Evolutionary conservation across 2,888 invertebrate genomes (phyloP).

Genomic region (Trilocha varians): DNA sequence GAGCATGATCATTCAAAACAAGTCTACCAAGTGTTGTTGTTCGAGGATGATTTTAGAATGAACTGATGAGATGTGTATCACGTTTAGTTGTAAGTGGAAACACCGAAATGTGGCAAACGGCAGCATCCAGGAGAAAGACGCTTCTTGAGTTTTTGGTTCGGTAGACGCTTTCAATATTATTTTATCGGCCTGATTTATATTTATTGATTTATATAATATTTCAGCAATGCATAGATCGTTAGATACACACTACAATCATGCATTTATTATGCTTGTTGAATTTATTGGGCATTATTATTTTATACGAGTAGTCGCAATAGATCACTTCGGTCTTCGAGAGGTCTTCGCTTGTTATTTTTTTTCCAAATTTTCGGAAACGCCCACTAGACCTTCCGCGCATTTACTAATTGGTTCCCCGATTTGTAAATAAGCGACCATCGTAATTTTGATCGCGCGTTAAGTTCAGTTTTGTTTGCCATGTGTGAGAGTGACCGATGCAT

Average conservation of each 20-base stretch:
- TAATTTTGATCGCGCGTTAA: slow-evolving; percentile 27
- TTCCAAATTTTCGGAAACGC: slow-evolving; percentile 45
- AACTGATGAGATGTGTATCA: no score
- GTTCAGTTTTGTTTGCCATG: slow-evolving; percentile 50
- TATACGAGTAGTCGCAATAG: slow-evolving; percentile 11
- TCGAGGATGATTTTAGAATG: no score
- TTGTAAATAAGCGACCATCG: slow-evolving; percentile 19
- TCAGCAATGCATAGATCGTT: slow-evolving; percentile 48
- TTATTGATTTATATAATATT: slow-evolving; percentile 59
- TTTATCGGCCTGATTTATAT: slow-evolving; percentile 35
- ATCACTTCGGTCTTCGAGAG: slow-evolving; percentile 45
- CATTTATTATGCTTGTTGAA: neutral
- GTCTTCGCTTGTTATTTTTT: slow-evolving; percentile 50
- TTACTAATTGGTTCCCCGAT: slow-evolving; percentile 45
- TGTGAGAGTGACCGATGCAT: slow-evolving; percentile 37
- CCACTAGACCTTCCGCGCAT: slow-evolving; percentile 65
- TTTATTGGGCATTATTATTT: neutral
- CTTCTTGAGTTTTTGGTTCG: slow-evolving; percentile 49
- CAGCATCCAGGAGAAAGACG: slow-evolving; percentile 32
- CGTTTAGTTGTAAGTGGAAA: slow-evolving; percentile 1
- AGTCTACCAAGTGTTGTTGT: no score
- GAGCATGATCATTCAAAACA: neutral
- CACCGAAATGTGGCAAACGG: slow-evolving; percentile 20
- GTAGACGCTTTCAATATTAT: slow-evolving; percentile 56
- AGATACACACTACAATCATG: slow-evolving; percentile 1